These are phyloP conservation scores for Diorhabda elongata DNA, from an alignment of 1,140 invertebrate species.

Conservation along the genomic window DNA sequence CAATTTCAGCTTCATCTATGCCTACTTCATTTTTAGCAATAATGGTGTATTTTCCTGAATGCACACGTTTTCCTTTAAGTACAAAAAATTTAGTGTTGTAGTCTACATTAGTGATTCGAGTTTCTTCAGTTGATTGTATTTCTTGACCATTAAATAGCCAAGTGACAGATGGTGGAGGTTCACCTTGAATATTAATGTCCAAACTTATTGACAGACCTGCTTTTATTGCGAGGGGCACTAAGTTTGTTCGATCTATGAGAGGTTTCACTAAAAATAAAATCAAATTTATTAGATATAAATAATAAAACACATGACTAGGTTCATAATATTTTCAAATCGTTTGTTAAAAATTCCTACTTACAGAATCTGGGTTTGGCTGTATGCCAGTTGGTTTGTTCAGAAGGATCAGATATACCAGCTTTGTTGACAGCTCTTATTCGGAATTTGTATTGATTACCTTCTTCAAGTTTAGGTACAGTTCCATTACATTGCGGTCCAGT, in stretches of 20 bases:
- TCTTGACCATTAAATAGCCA: slow-evolving; percentile 85
- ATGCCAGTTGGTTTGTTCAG: slow-evolving; percentile 89
- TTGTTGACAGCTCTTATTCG: slow-evolving; percentile 92
- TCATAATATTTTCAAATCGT: background rate
- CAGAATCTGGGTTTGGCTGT: slow-evolving; percentile 89
- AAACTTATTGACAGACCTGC: slow-evolving; percentile 86
- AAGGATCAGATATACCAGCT: slow-evolving; percentile 92
- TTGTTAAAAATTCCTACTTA: slow-evolving; percentile 55
- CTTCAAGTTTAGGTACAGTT: slow-evolving; percentile 81
- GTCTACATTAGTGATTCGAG: slow-evolving; percentile 80
- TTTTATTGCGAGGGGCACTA: slow-evolving; percentile 81
- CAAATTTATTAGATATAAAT: background rate
- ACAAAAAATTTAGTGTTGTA: slow-evolving; percentile 89
- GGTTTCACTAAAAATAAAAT: slow-evolving; percentile 71
- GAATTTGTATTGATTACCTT: slow-evolving; percentile 95
- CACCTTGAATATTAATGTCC: slow-evolving; percentile 89
- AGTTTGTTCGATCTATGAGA: slow-evolving; percentile 85
- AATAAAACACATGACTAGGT: background rate
- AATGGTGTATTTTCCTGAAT: slow-evolving; percentile 90
- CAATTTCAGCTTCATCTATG: slow-evolving; percentile 87
- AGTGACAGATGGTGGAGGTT: slow-evolving; percentile 86
- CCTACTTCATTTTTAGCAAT: slow-evolving; percentile 91
- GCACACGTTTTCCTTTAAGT: slow-evolving; percentile 70
- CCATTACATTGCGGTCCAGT: slow-evolving; percentile 76
- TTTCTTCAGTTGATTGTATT: slow-evolving; percentile 60